Conservation (phyloP, 2,113 vertebrate species). For the Paramormyrops kingsleyae region DNA sequence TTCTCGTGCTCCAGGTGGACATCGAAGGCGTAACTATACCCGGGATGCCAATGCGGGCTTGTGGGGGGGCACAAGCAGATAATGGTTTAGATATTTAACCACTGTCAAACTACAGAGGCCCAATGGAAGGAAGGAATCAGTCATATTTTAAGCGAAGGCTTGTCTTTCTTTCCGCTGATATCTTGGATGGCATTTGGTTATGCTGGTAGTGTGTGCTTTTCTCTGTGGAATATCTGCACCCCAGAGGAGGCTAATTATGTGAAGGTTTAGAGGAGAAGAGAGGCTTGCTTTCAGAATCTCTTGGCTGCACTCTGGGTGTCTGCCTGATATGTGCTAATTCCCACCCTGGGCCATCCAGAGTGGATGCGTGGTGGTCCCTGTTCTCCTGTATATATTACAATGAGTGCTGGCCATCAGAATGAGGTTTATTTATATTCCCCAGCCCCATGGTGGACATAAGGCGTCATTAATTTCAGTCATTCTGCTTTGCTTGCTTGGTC, state of each 20-base stretch:
- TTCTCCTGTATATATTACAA: conserved; percentile 53
- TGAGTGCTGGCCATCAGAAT: conserved; percentile 58
- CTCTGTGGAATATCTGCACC: conserved; percentile 27
- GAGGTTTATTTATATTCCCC: conserved; percentile 72
- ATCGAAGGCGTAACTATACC: neutral
- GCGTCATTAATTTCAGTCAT: conserved; percentile 70
- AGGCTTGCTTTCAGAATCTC: neutral
- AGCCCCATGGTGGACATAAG: conserved; percentile 64
- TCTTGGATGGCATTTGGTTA: neutral
- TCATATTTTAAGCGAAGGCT: neutral
- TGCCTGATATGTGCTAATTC: conserved; percentile 34
- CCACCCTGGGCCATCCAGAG: conserved; percentile 25
- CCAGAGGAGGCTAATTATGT: conserved; percentile 34
- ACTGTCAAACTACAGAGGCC: neutral
- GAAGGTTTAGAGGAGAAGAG: conserved; percentile 29
- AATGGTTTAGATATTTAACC: neutral
- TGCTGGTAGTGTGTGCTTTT: neutral
- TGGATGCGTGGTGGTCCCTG: conserved; percentile 36
- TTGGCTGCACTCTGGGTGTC: conserved; percentile 26
- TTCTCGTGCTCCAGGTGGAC: neutral
- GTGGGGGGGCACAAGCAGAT: too few species aligned
- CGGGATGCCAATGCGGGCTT: neutral
- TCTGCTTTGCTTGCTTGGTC: conserved; percentile 39
- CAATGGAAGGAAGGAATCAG: neutral
- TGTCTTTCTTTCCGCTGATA: neutral